Evolutionary conservation across 2,888 invertebrate species (phyloP).

Genomic region (Pocota personata): DNA sequence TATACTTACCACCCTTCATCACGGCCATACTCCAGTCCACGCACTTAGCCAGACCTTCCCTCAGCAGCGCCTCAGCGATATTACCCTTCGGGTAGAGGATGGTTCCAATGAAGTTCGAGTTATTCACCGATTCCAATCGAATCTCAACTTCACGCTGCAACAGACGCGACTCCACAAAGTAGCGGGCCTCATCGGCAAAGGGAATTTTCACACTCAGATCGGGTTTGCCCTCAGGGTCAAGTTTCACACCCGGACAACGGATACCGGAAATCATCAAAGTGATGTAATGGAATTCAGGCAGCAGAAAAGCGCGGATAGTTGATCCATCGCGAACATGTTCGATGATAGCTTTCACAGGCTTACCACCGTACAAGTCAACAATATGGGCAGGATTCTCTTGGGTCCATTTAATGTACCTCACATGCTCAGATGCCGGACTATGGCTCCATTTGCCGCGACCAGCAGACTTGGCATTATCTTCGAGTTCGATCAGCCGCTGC

Average conservation of each 20-base stretch:
- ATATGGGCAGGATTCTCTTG: conserved; percentile 92
- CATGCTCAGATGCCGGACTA: conserved; percentile 85
- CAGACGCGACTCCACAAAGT: conserved; percentile 95
- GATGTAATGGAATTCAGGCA: conserved; percentile 95
- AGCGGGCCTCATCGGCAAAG: conserved; percentile 95
- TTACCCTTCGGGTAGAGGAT: conserved; percentile 96
- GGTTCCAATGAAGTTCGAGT: conserved; percentile 96
- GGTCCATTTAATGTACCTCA: conserved; percentile 94
- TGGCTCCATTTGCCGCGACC: conserved; percentile 92
- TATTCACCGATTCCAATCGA: conserved; percentile 95
- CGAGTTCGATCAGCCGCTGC: conserved; percentile 90
- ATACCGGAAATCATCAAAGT: conserved; percentile 98
- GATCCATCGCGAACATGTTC: conserved; percentile 99
- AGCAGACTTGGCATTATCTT: conserved; percentile 94
- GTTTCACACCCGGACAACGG: conserved; percentile 91
- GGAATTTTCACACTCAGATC: conserved; percentile 87
- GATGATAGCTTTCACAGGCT: conserved; percentile 95
- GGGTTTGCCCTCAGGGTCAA: conserved; percentile 88
- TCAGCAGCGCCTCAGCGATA: conserved; percentile 95
- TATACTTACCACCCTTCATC: conserved; percentile 86
- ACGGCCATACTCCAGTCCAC: conserved; percentile 96
- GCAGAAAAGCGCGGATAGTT: conserved; percentile 94
- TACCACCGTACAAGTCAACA: conserved; percentile 93
- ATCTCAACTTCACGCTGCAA: conserved; percentile 96
- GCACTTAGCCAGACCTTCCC: conserved; percentile 96